phyloP scores from a whole-genome alignment of 2,888 invertebrate species.

The Andrena camellia region DNA sequence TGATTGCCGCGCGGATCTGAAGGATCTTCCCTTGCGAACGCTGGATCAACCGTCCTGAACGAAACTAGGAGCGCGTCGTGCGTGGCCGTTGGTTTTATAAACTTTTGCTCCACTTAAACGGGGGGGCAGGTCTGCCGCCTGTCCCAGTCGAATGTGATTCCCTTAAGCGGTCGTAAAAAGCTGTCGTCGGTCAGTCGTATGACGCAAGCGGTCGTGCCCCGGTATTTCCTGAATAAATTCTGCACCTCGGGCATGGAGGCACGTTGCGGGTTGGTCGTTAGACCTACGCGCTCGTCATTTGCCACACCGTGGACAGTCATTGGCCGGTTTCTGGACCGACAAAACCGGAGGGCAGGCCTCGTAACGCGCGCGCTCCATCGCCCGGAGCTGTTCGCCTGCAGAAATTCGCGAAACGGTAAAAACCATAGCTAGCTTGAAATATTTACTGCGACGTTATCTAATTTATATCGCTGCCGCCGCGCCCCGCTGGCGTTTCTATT shows the following conservation, averaged over 20 bases:
- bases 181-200: conserved; percentile 69
- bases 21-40: conserved; percentile 26
- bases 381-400: conserved; percentile 56
- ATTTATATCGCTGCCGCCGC: conserved; percentile 10
- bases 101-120: conserved; percentile 78
- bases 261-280: conserved; percentile 52
- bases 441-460: conserved; percentile 45
- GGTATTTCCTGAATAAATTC: conserved; percentile 83
- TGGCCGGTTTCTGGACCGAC: conserved; percentile 35
- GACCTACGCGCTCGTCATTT: conserved; percentile 52
- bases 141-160: conserved; percentile 77
- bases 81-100: conserved; percentile 81
- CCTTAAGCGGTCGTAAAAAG: conserved; percentile 83
- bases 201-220: conserved; percentile 80
- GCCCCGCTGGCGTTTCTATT: background rate
- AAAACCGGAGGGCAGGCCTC: conserved; percentile 49
- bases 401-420: conserved; percentile 45
- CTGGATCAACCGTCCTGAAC: conserved; percentile 63
- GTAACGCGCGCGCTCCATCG: conserved; percentile 45
- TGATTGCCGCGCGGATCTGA: conserved; percentile 43
- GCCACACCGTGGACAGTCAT: conserved; percentile 29
- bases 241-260: conserved; percentile 60
- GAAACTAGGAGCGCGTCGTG: conserved; percentile 78
- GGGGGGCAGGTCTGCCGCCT: conserved; percentile 66
- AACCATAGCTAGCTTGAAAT: conserved; percentile 30